Conservation (phyloP, 2,113 vertebrate genomes). For the Python bivittatus region DNA sequence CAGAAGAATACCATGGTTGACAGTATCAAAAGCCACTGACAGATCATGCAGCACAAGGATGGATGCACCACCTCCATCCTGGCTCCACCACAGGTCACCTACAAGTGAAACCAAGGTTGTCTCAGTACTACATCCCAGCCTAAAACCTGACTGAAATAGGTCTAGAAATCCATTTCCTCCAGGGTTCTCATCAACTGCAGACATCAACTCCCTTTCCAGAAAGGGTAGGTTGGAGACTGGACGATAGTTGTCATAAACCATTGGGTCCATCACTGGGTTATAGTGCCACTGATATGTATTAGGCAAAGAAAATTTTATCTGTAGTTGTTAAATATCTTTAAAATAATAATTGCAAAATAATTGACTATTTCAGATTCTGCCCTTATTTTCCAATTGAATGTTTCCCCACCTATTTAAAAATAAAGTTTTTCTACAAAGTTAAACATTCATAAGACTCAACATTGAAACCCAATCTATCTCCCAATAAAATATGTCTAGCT, state of each 20-base stretch:
- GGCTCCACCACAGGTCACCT: background rate
- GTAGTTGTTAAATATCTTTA: background rate
- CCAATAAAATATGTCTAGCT: background rate
- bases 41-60: background rate
- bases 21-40: background rate
- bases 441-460: background rate
- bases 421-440: background rate
- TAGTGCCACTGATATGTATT: background rate
- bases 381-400: background rate
- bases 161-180: background rate
- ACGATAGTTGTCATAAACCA: background rate
- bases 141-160: background rate
- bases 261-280: background rate
- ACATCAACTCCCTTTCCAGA: background rate
- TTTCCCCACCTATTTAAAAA: background rate
- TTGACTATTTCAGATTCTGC: background rate
- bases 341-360: background rate
- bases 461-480: background rate
- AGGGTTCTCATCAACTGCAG: background rate
- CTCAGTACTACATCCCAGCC: background rate
- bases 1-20: background rate
- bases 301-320: background rate
- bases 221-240: background rate
- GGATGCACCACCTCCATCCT: background rate
- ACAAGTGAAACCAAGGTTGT: background rate